A percentile compares a stretch with the other conserved stretches of the same genome.
Conservation (phyloP, 2,113 vertebrate species). For the Lophius piscatorius region DNA sequence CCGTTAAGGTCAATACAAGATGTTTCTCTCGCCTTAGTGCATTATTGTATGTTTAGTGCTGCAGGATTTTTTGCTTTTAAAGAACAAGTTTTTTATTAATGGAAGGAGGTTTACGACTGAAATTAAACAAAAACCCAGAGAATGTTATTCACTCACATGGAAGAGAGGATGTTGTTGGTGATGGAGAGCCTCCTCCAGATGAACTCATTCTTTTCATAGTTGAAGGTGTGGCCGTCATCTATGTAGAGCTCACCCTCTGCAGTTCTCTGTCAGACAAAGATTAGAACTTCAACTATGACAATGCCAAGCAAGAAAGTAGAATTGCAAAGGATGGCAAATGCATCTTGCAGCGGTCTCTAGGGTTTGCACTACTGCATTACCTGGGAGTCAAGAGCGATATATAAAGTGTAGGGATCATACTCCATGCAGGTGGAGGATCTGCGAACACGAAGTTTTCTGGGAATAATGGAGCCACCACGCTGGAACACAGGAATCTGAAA, state of each 20-base stretch:
- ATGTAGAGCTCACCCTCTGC: constrained; percentile 89
- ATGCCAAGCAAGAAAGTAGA: background rate
- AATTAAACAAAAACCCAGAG: background rate
- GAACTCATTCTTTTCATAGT: constrained; percentile 83
- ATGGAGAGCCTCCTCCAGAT: constrained; percentile 84
- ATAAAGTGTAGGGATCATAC: constrained; percentile 87
- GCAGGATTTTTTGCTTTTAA: too few species aligned
- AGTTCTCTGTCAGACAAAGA: constrained; percentile 73
- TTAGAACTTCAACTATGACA: background rate
- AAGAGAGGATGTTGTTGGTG: constrained; percentile 80
- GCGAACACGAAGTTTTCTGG: constrained; percentile 85
- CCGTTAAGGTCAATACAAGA: background rate
- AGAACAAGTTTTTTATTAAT: background rate
- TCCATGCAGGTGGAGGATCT: constrained; percentile 89
- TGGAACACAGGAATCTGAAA: constrained; percentile 89
- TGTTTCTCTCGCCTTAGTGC: too few species aligned
- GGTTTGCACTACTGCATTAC: constrained; percentile 56
- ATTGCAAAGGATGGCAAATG: background rate
- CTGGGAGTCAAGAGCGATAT: constrained; percentile 84
- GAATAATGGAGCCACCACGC: constrained; percentile 87
- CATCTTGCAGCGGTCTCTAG: background rate
- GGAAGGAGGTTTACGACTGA: background rate
- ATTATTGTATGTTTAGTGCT: too few species aligned
- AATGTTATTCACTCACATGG: constrained; percentile 75
- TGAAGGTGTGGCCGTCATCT: constrained; percentile 89